These are phyloP conservation scores for Aurelia coerulea DNA, from an alignment of 30 jellyfish, hydroid and myxozoan species.

Conservation along the genomic window DNA sequence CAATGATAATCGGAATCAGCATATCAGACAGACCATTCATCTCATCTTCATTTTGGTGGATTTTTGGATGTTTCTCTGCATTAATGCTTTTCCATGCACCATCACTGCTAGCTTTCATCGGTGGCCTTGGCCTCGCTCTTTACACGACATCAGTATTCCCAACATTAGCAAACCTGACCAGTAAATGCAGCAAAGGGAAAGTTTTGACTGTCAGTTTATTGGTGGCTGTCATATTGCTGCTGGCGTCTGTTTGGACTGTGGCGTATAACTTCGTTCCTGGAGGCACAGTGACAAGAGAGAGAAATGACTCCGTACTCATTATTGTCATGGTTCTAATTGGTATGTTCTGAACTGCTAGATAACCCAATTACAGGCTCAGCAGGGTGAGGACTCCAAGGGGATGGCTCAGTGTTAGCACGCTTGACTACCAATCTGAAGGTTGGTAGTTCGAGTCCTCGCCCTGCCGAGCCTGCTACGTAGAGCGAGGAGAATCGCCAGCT, in stretches of 20 bases:
- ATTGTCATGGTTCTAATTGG: conserved; percentile 43
- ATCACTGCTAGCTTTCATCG: conserved; percentile 18
- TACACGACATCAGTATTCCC: conserved; percentile 56
- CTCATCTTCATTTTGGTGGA: conserved; percentile 50
- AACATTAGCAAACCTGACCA: conserved; percentile 7
- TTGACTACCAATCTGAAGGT: no score
- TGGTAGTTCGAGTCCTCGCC: no score
- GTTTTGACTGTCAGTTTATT: conserved; percentile 44
- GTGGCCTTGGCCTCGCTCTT: conserved; percentile 60
- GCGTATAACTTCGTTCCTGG: conserved; percentile 81
- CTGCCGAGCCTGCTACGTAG: no score
- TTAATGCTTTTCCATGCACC: conserved; percentile 52
- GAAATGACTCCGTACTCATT: conserved; percentile 36
- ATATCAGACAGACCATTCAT: conserved; percentile 13
- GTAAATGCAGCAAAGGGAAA: conserved; percentile 41
- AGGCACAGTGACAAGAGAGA: conserved; percentile 67
- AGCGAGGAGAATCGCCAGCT: no score
- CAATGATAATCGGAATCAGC: conserved; percentile 42
- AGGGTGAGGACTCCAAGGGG: no score
- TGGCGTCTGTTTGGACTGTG: conserved; percentile 76
- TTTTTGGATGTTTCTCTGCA: conserved; percentile 51
- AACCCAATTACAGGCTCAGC: not conserved
- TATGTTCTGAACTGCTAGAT: conserved; percentile 1
- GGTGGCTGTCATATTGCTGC: conserved; percentile 17
- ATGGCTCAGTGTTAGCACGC: no score